phyloP scores from a whole-genome alignment of 2,888 invertebrate genomes.

The Lithosia quadra region DNA sequence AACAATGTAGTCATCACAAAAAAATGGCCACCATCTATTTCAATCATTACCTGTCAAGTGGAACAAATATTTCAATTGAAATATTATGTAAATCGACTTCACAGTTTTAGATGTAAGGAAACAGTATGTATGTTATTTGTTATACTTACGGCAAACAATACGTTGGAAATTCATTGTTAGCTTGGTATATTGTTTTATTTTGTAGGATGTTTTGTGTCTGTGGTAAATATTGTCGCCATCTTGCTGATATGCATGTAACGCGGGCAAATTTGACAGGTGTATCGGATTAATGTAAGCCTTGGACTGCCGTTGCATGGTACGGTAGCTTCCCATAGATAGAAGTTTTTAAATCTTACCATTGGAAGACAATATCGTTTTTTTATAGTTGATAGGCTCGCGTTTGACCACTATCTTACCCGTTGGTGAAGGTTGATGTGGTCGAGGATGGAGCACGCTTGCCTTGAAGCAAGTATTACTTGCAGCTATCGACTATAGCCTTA shows the following conservation, averaged over 20 bases:
- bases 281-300: slow-evolving; percentile 32
- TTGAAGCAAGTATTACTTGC: too few relatives aligned
- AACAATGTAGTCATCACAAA: slow-evolving; percentile 19
- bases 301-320: slow-evolving; percentile 2
- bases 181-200: slow-evolving; percentile 18
- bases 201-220: not conserved
- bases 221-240: slow-evolving; percentile 13
- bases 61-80: slow-evolving; percentile 31
- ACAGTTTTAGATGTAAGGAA: slow-evolving; percentile 20
- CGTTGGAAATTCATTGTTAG: slow-evolving; percentile 22
- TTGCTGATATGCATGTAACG: slow-evolving; percentile 24
- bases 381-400: too few relatives aligned
- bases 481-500: too few relatives aligned
- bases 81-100: slow-evolving; percentile 36
- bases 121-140: slow-evolving; percentile 18
- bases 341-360: too few relatives aligned
- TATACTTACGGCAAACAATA: slow-evolving; percentile 20
- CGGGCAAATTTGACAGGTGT: slow-evolving; percentile 37
- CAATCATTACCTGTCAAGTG: slow-evolving; percentile 38
- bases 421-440: too few relatives aligned
- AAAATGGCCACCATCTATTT: slow-evolving; percentile 32
- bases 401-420: too few relatives aligned
- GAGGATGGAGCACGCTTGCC: too few relatives aligned
- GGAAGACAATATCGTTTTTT: too few relatives aligned
- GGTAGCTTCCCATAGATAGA: too few relatives aligned